A percentile compares a stretch with the other conserved stretches of the same genome.
phyloP scores from a whole-genome alignment of 2,888 invertebrate genomes.

The Ormyrus thymus region DNA sequence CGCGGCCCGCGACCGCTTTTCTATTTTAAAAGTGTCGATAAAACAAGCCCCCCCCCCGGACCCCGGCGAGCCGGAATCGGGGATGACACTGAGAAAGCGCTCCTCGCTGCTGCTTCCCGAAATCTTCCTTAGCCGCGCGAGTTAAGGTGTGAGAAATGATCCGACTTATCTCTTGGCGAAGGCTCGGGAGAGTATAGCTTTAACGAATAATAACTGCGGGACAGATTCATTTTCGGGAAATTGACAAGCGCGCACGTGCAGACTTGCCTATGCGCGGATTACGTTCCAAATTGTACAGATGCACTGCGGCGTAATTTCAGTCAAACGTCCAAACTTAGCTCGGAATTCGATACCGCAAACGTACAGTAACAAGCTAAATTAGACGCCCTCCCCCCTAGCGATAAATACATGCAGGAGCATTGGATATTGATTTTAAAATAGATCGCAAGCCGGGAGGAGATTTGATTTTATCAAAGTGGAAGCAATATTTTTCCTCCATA shows the following conservation, averaged over 20 bases:
- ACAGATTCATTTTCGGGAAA: conserved; percentile 24
- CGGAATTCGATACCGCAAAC: conserved; percentile 27
- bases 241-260: conserved; percentile 9
- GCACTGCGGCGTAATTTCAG: conserved; percentile 28
- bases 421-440: background rate
- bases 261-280: conserved; percentile 3
- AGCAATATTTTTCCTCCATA: background rate
- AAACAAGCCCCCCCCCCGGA: conserved; percentile 35
- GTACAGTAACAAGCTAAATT: conserved; percentile 22
- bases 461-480: background rate
- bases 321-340: conserved; percentile 34
- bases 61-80: background rate
- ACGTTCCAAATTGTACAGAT: conserved; percentile 37
- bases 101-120: too few relatives aligned
- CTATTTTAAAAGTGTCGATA: conserved; percentile 46
- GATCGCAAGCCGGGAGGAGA: too few relatives aligned
- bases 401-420: background rate
- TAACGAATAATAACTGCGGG: background rate
- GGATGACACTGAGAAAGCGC: conserved; percentile 41
- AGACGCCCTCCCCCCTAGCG: background rate
- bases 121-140: too few relatives aligned
- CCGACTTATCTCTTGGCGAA: too few relatives aligned
- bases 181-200: too few relatives aligned
- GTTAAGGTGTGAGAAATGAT: too few relatives aligned
- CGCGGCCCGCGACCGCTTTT: conserved; percentile 18